Base-by-base conservation (phyloP, 2,888 invertebrate genomes). In the Habrosyne pyritoides region DNA sequence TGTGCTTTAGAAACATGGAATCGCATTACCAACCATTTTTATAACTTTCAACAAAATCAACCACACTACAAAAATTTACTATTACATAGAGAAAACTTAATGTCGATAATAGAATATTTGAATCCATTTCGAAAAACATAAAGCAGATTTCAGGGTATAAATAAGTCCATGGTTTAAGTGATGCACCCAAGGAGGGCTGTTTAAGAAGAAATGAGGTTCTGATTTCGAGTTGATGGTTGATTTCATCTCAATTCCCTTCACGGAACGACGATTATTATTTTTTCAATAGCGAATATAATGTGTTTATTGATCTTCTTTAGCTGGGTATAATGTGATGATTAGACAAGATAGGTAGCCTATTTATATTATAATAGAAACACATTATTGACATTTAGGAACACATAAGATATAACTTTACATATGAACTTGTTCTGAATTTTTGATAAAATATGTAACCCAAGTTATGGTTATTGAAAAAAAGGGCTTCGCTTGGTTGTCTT, bases 161-260 rank as follows among this genome's bases (percentile, higher is more conserved):
- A 7, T 28, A 50, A 47, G 69, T 81, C 49, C 70, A 2, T 46
- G 62, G 61, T 70, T 50, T 67, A 12, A 3, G 78, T 66, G 47
- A 69, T 68, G 42, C 10, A 7, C 8, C 53, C 54, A 33, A 53
- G 60, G 59, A 73, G 75, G 77, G 77, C 77, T 83, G 81, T 73
- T 85, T 83, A 84, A 79, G 82, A 75, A 82, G 84, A 86, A 87
- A 87, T 87, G 84, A 87, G 89, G 87, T 87, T 83, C 86, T 77
- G 84, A 83, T 81, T 83, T 78, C 74, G 70, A 64, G 73, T 71
- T 81, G 76, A 76, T 73, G 86, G 73, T 77, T 86, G 87, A 87
- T 84, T 87, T 77, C 75, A 68, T 77, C 75, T 75, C 79, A 78
- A 87, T 86, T 76, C 79, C 63, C 68, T 71, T 81, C 75, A 74